Conservation (phyloP, 2,113 vertebrate genomes). For the Protobothrops flavoviridis region DNA sequence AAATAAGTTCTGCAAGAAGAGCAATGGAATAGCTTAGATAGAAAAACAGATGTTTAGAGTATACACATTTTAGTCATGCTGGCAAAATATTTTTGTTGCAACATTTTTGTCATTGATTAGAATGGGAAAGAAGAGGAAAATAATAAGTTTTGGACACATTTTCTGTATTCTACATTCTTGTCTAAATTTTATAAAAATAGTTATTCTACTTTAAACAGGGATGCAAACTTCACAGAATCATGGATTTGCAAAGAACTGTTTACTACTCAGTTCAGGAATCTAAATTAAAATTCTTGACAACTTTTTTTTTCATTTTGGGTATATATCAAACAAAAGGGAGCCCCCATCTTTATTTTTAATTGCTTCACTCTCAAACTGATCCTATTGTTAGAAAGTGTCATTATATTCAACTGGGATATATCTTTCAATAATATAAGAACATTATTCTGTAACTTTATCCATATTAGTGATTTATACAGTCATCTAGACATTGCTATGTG, state of each 20-base stretch:
- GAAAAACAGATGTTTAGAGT: neutral
- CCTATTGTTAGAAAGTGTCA: neutral
- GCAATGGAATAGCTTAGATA: neutral
- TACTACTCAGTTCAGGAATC: neutral
- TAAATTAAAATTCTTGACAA: neutral
- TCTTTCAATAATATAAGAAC: neutral
- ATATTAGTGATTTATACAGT: neutral
- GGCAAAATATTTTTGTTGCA: neutral
- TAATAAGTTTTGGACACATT: neutral
- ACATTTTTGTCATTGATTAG: neutral
- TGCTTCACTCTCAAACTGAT: neutral
- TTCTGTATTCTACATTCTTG: neutral
- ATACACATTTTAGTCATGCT: neutral
- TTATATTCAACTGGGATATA: neutral
- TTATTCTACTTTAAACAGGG: neutral
- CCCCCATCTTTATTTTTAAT: neutral
- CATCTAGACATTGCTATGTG: neutral
- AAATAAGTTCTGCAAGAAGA: slow-evolving; percentile 3
- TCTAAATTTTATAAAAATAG: neutral
- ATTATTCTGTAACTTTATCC: neutral
- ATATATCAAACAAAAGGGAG: neutral
- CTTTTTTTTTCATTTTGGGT: neutral
- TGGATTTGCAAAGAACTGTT: neutral
- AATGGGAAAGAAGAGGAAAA: neutral
- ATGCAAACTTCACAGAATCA: neutral